These are phyloP conservation scores for Neosilurus mollespiculum DNA, from an alignment of 2,797 vertebrate genomes.

Conservation along the genomic window DNA sequence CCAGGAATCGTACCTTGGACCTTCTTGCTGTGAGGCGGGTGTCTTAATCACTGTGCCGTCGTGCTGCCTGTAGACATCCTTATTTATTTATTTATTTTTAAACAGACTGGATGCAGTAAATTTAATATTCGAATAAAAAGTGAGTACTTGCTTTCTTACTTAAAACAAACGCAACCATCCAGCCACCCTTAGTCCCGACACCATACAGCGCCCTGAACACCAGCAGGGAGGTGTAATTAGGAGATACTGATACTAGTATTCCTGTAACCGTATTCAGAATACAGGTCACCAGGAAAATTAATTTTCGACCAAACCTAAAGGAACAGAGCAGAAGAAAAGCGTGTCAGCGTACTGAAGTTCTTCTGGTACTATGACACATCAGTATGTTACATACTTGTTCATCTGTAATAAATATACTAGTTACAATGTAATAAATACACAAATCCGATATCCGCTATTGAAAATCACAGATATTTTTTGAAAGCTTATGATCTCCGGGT, in stretches of 20 bases:
- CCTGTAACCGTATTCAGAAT: conserved; percentile 82
- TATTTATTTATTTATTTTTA: neutral
- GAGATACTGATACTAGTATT: conserved; percentile 84
- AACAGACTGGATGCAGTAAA: neutral
- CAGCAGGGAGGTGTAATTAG: conserved; percentile 82
- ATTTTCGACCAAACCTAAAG: conserved; percentile 85
- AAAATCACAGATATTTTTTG: too few relatives aligned
- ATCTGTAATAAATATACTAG: too few relatives aligned
- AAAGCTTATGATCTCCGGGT: neutral
- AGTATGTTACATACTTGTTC: neutral
- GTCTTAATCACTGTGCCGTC: too few relatives aligned
- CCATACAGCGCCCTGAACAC: conserved; percentile 88
- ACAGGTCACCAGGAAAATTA: conserved; percentile 84
- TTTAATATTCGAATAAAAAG: neutral
- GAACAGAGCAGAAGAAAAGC: neutral
- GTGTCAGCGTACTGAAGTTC: neutral
- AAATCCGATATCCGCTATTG: too few relatives aligned
- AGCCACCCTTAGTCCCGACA: conserved; percentile 89
- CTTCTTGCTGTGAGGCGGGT: too few relatives aligned
- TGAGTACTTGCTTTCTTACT: conserved; percentile 71
- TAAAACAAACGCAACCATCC: conserved; percentile 90
- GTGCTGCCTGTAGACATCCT: too few relatives aligned
- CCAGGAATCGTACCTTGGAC: too few relatives aligned
- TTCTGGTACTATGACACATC: neutral
- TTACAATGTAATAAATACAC: too few relatives aligned